Conservation (phyloP, 2,797 vertebrate species). For the Rhincodon typus region DNA sequence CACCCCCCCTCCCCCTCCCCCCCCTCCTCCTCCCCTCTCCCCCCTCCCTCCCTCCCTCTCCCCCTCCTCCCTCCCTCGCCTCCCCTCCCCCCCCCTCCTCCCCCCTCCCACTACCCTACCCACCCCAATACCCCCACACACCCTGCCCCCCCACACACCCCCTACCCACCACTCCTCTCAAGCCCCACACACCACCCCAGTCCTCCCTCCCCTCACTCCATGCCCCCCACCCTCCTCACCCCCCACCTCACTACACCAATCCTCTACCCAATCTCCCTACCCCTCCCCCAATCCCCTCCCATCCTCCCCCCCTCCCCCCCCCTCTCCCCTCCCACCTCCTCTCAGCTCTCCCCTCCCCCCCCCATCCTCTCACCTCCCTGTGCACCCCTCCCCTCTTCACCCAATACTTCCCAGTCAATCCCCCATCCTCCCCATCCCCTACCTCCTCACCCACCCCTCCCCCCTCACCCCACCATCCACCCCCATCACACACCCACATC, state of each 20-base stretch:
- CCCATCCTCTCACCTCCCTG: too few species aligned
- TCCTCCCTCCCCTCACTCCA: neutral
- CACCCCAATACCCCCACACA: too few species aligned
- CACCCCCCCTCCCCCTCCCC: neutral
- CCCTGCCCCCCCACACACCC: too few species aligned
- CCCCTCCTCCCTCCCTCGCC: neutral
- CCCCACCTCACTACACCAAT: neutral
- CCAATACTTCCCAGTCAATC: neutral
- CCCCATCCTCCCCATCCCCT: too few species aligned
- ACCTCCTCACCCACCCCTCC: too few species aligned
- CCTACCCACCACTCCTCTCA: slow-evolving; percentile 49
- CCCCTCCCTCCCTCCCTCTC: neutral
- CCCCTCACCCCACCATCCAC: too few species aligned
- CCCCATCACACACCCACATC: too few species aligned
- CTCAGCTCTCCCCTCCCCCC: neutral
- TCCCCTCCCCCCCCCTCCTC: slow-evolving; percentile 44
- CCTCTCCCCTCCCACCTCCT: too few species aligned
- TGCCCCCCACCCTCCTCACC: neutral
- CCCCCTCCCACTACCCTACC: slow-evolving; percentile 42
- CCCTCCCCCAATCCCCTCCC: too few species aligned
- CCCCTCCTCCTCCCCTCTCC: too few species aligned
- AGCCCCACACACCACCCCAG: slow-evolving; percentile 42
- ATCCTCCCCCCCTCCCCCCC: too few species aligned
- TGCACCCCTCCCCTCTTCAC: neutral
- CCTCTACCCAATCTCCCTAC: fast-evolving